A percentile compares a stretch with the other conserved stretches of the same genome.
phyloP scores from a whole-genome alignment of 2,113 vertebrate genomes.

The Oncorhynchus nerka region DNA sequence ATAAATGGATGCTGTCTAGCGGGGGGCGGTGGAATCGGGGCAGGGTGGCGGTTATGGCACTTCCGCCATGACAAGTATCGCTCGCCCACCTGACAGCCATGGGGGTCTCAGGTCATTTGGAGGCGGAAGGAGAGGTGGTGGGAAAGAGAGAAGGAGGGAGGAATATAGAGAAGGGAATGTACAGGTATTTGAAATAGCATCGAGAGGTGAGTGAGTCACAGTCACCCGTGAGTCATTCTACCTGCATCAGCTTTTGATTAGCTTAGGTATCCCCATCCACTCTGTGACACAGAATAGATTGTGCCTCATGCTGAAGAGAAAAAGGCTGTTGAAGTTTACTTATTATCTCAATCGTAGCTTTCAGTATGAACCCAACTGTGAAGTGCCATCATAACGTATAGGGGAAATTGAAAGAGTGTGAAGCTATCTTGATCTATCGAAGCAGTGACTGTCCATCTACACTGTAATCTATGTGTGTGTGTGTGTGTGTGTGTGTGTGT shows the following conservation, averaged over 20 bases:
- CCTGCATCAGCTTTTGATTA: constrained; percentile 13
- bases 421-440: neutral
- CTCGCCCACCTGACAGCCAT: neutral
- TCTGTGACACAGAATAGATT: neutral
- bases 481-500: neutral
- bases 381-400: no score
- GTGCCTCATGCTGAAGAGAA: no score
- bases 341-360: no score
- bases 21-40: neutral
- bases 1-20: neutral
- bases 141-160: no score
- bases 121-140: no score
- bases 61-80: neutral
- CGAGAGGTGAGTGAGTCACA: neutral
- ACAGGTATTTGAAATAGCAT: neutral
- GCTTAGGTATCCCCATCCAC: neutral
- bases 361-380: no score
- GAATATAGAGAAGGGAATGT: neutral
- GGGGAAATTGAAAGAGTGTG: no score
- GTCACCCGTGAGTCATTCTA: neutral
- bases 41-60: neutral
- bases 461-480: neutral
- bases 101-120: neutral
- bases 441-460: constrained; percentile 13
- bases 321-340: no score